Base-by-base conservation (phyloP, 35 echinoderm and acorn worm species). In the Apostichopus californicus region DNA sequence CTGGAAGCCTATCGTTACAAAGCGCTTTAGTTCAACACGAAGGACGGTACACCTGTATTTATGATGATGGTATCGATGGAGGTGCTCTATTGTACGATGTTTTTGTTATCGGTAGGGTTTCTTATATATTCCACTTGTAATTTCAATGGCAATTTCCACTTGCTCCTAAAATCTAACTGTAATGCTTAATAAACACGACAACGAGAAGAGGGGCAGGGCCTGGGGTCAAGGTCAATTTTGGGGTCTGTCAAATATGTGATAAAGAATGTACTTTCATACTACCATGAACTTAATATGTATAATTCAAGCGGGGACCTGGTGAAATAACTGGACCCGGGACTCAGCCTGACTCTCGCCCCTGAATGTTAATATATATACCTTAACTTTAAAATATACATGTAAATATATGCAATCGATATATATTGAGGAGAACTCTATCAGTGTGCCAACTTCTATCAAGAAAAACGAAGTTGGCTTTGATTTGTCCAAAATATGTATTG, bases 31-130 rank as follows among this genome's bases (percentile, higher is more conserved):
- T 80, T 1, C 8, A 80, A 80, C 22, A 80, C 2, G 78, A 80
- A 80, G 78, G 8, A 28, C 78, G 78, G 55, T 80, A 28, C 78
- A 28, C 78, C 6, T 80, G 78, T 80, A 6, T 80, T 80, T 80
- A 80, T 80, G 78, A 80, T 80, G 78, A 80, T 80, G 78, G 26
- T 28, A 28, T 52, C 78, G 15, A 28, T 10, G 78, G 78, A 52
- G 23, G 23, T 28, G 15, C 15, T 15, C 6, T 28, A 28, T 52
- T 80, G 4, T 80, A 80, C 78, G 78, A 80, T 15, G 26, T 80
- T 5, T 80, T 54, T 80, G 78, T 80, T 6, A 80, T 80, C 15
- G 78, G 78, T 80, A 80, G 6, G 78, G 70, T 21, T 21, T 21
- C 3, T 18, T 1, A 14, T 73, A 15, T 18, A 10, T 80, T 28